Evolutionary conservation across 2,113 vertebrate genomes (phyloP).

Genomic region (Forbesichthys agassizii): DNA sequence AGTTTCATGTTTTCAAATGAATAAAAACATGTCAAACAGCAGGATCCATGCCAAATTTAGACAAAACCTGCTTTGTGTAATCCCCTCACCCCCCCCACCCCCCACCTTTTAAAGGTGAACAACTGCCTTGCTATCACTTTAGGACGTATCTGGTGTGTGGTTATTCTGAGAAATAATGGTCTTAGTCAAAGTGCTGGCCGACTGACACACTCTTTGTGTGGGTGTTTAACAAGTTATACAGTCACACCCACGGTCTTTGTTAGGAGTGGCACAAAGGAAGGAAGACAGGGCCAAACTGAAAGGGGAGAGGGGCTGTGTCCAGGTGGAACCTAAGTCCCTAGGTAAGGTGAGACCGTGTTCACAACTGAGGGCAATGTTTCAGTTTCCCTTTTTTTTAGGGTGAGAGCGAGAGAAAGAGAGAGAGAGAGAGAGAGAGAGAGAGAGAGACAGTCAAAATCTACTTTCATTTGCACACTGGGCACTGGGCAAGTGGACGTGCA

Average conservation of each 20-base stretch:
- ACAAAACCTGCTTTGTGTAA: too few species aligned
- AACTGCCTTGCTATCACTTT: slow-evolving; percentile 12
- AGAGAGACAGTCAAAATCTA: not conserved
- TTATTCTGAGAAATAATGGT: slow-evolving; percentile 19
- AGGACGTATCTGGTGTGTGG: slow-evolving; percentile 29
- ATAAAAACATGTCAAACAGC: too few species aligned
- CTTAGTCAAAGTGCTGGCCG: slow-evolving; percentile 36
- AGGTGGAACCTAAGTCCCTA: slow-evolving; percentile 49
- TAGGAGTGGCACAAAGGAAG: slow-evolving; percentile 45
- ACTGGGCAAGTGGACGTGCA: not conserved
- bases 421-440: not conserved
- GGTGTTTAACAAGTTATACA: slow-evolving; percentile 58
- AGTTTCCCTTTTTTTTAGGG: slow-evolving; percentile 42
- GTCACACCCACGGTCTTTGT: slow-evolving; percentile 66
- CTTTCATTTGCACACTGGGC: slow-evolving; percentile 35
- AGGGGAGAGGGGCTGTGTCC: slow-evolving; percentile 54
- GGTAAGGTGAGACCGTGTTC: slow-evolving; percentile 57
- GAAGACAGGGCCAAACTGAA: slow-evolving; percentile 48
- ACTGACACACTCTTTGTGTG: slow-evolving; percentile 62
- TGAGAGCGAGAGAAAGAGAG: too few species aligned
- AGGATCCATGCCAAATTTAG: too few species aligned
- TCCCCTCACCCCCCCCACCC: too few species aligned
- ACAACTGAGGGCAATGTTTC: slow-evolving; percentile 51
- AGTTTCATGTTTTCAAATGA: too few species aligned
- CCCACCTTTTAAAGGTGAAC: slow-evolving; percentile 2